Conservation (phyloP, 2,113 vertebrate species). For the Picathartes gymnocephalus region DNA sequence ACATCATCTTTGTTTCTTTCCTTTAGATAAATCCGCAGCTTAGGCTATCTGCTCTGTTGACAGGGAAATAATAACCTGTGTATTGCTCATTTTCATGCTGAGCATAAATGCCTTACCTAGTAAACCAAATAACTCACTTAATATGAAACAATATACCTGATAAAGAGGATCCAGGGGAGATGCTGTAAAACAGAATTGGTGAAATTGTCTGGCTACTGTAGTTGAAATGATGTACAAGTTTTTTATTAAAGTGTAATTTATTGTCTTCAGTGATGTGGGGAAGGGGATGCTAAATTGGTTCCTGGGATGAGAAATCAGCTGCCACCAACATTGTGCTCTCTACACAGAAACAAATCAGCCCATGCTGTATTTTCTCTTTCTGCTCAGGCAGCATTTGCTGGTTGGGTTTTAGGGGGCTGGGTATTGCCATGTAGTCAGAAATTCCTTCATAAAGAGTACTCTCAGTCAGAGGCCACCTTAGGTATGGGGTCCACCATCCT, state of each 20-base stretch:
- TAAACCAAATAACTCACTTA: slow-evolving; percentile 32
- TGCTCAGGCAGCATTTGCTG: neutral
- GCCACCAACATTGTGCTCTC: neutral
- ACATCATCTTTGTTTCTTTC: neutral
- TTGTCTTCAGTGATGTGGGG: neutral
- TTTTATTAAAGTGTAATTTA: slow-evolving; percentile 54
- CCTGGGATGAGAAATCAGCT: slow-evolving; percentile 24
- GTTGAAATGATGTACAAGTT: slow-evolving; percentile 24
- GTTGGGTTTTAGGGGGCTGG: neutral
- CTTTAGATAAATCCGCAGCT: neutral
- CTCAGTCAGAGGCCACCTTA: neutral
- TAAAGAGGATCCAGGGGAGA: slow-evolving; percentile 32
- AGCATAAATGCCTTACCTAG: neutral
- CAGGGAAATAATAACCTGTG: neutral
- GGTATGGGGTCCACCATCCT: neutral
- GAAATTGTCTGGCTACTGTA: slow-evolving; percentile 12
- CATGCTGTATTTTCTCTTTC: neutral
- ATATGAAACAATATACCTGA: slow-evolving; percentile 34
- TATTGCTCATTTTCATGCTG: slow-evolving; percentile 15
- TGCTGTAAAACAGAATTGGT: neutral
- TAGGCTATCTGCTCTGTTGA: neutral
- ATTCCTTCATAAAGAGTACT: neutral
- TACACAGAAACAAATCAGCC: neutral
- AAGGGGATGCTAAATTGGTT: slow-evolving; percentile 22
- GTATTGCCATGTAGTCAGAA: neutral